phyloP scores from a whole-genome alignment of 2,888 invertebrate species.

The Calliopum simillimum region DNA sequence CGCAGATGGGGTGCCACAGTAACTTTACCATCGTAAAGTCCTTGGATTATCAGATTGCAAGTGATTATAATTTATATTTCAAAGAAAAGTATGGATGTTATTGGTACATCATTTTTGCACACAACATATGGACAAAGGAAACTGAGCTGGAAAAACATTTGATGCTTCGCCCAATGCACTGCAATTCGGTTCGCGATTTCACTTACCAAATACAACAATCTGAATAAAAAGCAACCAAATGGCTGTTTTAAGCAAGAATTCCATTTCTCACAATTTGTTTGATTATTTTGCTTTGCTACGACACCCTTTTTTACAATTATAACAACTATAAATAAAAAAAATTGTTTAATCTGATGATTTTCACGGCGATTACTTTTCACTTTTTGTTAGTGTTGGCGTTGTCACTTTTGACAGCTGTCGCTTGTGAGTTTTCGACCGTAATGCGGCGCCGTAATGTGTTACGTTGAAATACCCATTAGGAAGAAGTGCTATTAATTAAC shows the following conservation, averaged over 20 bases:
- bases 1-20: too few relatives aligned
- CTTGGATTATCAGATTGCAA: too few relatives aligned
- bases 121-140: too few relatives aligned
- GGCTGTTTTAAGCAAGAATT: slow-evolving; percentile 42
- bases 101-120: too few relatives aligned
- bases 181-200: neutral
- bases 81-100: too few relatives aligned
- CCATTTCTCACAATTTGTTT: slow-evolving; percentile 42
- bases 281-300: neutral
- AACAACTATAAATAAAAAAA: neutral
- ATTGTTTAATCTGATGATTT: neutral
- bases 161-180: neutral
- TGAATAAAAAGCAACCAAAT: slow-evolving; percentile 51
- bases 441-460: too few relatives aligned
- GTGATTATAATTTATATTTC: too few relatives aligned
- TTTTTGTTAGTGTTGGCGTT: slow-evolving; percentile 23
- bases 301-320: neutral
- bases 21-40: too few relatives aligned
- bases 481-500: too few relatives aligned
- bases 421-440: too few relatives aligned
- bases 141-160: too few relatives aligned
- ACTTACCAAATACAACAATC: slow-evolving; percentile 44
- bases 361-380: slow-evolving; percentile 14
- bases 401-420: slow-evolving; percentile 9
- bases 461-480: too few relatives aligned